Conservation (phyloP, 92 coral and sea anemone genomes). For the Micromussa lordhowensis region DNA sequence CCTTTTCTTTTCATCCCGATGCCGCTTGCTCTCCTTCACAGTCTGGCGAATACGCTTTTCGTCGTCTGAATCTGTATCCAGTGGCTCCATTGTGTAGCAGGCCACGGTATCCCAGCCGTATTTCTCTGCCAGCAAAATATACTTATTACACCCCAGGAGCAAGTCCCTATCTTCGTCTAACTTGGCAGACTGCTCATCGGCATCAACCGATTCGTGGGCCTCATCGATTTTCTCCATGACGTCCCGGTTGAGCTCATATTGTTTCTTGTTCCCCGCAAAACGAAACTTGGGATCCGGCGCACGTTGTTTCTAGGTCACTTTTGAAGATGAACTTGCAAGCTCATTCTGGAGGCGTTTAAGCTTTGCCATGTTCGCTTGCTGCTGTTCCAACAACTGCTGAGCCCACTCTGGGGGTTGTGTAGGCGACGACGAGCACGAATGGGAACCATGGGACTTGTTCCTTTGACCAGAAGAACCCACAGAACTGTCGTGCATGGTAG, state of each 20-base stretch:
- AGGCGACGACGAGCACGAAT: no score
- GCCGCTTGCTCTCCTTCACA: constrained; percentile 20
- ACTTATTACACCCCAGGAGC: constrained; percentile 59
- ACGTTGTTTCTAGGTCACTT: no score
- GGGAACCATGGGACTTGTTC: no score
- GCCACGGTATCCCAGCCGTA: constrained; percentile 23
- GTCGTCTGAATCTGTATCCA: constrained; percentile 12
- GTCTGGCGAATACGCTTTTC: constrained; percentile 22
- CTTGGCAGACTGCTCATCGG: constrained; percentile 6
- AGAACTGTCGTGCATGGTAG: no score
- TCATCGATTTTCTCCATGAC: constrained; percentile 46
- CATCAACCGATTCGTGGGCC: constrained; percentile 36
- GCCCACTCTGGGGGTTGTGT: no score
- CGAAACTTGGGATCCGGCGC: constrained; percentile 24
- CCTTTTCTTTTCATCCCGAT: constrained; percentile 10
- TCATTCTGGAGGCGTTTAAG: no score
- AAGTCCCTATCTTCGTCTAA: constrained; percentile 52
- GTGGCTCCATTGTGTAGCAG: constrained; percentile 19
- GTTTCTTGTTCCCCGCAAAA: constrained; percentile 60
- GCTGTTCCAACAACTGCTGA: no score
- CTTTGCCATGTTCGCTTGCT: no score
- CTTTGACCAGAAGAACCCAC: no score
- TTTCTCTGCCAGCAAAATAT: constrained; percentile 51
- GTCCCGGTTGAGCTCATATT: constrained; percentile 42
- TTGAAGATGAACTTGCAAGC: no score